These are phyloP conservation scores for Mesitornis unicolor DNA, from an alignment of 2,113 vertebrate genomes.

Conservation along the genomic window DNA sequence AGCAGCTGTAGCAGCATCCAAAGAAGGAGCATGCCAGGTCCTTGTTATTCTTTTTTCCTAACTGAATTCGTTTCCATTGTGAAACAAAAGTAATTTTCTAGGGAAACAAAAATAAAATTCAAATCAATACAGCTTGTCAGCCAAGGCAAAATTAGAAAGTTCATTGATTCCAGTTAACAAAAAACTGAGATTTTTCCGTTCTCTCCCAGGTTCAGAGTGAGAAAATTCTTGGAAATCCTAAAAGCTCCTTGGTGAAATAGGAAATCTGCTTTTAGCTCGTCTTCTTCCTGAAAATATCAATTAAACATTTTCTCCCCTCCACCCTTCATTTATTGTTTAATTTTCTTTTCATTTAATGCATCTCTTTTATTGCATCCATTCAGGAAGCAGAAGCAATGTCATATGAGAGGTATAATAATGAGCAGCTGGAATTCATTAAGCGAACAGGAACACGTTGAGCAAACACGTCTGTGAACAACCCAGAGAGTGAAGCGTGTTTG, in stretches of 20 bases:
- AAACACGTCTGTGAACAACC: not conserved
- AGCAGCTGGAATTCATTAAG: not conserved
- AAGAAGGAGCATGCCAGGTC: not conserved
- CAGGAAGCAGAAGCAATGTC: not conserved
- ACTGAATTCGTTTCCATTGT: not conserved
- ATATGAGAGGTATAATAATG: not conserved
- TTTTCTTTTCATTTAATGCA: not conserved
- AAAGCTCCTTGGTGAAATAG: not conserved
- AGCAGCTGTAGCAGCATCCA: not conserved
- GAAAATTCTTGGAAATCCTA: not conserved
- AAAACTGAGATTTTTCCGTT: not conserved
- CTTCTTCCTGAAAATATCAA: not conserved
- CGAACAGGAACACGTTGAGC: not conserved
- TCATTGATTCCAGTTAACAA: not conserved
- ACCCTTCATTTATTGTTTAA: not conserved
- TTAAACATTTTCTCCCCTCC: not conserved
- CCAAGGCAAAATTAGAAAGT: not conserved
- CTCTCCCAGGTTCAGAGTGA: not conserved
- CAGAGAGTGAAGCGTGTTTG: not conserved
- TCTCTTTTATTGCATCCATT: not conserved
- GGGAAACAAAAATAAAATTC: not conserved
- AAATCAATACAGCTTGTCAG: not conserved
- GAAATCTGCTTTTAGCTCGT: too few species aligned
- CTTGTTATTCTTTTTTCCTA: not conserved
- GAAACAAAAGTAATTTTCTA: not conserved